These are phyloP conservation scores for Callopanchax toddi DNA, from an alignment of 2,113 vertebrate species.

Conservation along the genomic window DNA sequence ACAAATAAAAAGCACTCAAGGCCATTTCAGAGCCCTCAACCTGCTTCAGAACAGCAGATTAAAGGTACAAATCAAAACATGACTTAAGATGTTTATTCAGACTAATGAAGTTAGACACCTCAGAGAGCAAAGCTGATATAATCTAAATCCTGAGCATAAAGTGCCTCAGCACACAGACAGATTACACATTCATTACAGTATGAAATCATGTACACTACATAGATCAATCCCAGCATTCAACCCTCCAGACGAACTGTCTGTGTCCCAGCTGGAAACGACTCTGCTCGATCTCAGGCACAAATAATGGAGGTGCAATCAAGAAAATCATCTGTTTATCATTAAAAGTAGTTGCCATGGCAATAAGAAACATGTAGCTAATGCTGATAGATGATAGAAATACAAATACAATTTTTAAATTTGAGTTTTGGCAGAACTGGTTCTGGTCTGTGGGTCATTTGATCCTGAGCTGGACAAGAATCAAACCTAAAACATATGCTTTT, in stretches of 20 bases:
- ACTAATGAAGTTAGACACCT: constrained; percentile 37
- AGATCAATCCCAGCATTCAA: constrained; percentile 42
- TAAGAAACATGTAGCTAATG: constrained; percentile 5
- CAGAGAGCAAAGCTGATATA: constrained; percentile 24
- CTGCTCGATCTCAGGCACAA: constrained; percentile 9
- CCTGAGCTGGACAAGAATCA: too few relatives aligned
- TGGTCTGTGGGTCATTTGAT: too few relatives aligned
- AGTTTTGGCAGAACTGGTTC: not conserved
- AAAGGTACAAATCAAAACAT: constrained; percentile 22
- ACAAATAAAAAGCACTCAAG: constrained; percentile 28
- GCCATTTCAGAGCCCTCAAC: too few relatives aligned
- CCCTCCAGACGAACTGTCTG: constrained; percentile 28
- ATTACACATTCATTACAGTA: constrained; percentile 68
- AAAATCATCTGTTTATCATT: constrained; percentile 7
- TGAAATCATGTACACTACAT: constrained; percentile 65
- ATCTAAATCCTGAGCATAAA: constrained; percentile 17
- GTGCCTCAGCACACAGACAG: constrained; percentile 29
- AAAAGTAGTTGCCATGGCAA: constrained; percentile 8
- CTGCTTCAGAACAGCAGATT: constrained; percentile 12
- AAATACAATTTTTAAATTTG: not conserved
- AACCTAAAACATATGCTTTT: too few relatives aligned
- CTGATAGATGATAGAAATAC: not conserved
- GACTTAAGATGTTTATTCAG: constrained; percentile 11
- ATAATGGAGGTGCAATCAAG: constrained; percentile 22
- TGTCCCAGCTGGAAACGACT: constrained; percentile 45